phyloP scores from a whole-genome alignment of 2,888 invertebrate species.

The Cantharis rustica region DNA sequence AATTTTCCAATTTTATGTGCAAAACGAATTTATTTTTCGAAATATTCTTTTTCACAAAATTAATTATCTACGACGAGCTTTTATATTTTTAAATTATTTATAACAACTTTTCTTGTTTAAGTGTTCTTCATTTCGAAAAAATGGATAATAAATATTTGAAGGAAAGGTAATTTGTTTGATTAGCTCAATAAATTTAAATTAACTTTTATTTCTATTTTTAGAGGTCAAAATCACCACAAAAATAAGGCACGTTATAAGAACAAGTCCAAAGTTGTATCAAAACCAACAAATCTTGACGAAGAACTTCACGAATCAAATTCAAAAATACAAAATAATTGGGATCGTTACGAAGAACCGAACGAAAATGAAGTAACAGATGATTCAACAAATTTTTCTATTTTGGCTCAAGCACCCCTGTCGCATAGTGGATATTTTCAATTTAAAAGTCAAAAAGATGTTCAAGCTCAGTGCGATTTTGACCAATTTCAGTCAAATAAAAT shows the following conservation, averaged over 20 bases:
- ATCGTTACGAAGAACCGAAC: constrained; percentile 33
- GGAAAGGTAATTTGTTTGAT: neutral
- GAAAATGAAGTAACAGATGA: constrained; percentile 25
- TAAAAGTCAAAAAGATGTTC: constrained; percentile 35
- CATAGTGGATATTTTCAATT: constrained; percentile 40
- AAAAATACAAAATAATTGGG: constrained; percentile 32
- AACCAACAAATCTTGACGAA: neutral
- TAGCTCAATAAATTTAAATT: neutral
- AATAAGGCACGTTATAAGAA: constrained; percentile 16
- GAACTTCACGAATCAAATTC: neutral
- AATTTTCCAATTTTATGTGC: no score
- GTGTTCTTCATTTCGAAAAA: neutral
- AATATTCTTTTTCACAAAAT: no score
- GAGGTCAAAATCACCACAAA: constrained; percentile 14
- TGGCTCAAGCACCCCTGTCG: constrained; percentile 38
- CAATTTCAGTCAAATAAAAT: constrained; percentile 24
- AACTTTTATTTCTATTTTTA: neutral
- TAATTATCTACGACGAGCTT: no score
- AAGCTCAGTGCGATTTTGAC: constrained; percentile 14
- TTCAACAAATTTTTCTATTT: constrained; percentile 32
- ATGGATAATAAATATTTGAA: neutral
- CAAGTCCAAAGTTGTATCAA: neutral
- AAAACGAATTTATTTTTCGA: no score
- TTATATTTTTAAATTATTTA: no score
- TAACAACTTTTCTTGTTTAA: neutral